Evolutionary conservation across 2,797 vertebrate species (phyloP), one percentile per base, ranked within the genome.

Genomic region (Varecia variegata): DNA sequence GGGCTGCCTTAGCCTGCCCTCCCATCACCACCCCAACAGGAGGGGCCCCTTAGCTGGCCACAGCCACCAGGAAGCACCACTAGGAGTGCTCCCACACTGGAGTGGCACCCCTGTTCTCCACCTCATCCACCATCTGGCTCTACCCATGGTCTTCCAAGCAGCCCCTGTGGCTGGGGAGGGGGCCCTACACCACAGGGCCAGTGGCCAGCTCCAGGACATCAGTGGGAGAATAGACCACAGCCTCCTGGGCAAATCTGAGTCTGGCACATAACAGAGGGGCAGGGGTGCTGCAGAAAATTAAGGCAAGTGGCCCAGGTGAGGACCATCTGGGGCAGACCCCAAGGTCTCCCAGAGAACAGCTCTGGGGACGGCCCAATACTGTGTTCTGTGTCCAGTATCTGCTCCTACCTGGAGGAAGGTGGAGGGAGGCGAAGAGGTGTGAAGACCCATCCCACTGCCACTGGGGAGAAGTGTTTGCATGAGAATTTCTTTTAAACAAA

Each of bases 251-350:
- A 1, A 50, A 79, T 20, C 7, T 32, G 35, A 20, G 43, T 68
- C 89, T 62, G 71, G 45, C 15, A 6, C 2, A 0, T 73, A 52
- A 94, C n/a, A 38, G 23, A 83, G n/a, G 27, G 40, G 27, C 17
- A 30, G 43, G 3, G 71, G 30, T 68, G 82, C 65, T 80, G 45
- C 73, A 15, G 45, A 77, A 62, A 71, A 62, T 93, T 97, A 98
- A 98, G 97, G 97, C 97, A 96, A 50, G 21, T 35, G 90, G 77
- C 76, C 56, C 88, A 89, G 47, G 38, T 54, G 45, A 97, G 58
- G 62, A 65, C 60, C 52, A 4, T 38, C 76, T 13, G 14, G 40
- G 35, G 30, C 62, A 86, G 47, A 74, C 4, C 4, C 30, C 7
- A 2, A 58, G 11, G n/a, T n/a, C 20, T 52, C 52, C 62, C 10